Percentiles rank a stretch among this genome's conserved stretches.
Evolutionary conservation across 2,113 vertebrate species (phyloP).

Genomic region (Hemiprocne comata): DNA sequence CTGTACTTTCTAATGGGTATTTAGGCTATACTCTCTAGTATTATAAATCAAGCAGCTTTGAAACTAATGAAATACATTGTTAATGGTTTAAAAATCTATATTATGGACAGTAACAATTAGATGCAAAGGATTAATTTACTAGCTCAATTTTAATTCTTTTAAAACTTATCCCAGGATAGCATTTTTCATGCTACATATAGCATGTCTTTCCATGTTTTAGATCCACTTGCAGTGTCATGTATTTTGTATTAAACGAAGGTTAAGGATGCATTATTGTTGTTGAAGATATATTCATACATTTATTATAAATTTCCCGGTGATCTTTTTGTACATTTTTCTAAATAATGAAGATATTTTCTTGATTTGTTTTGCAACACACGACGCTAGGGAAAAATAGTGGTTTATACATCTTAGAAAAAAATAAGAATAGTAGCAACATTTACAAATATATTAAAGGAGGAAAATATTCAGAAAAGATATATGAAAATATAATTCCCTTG

Average conservation of each 20-base stretch:
- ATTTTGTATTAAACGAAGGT: background rate
- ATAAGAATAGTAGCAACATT: constrained; percentile 2
- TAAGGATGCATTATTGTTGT: background rate
- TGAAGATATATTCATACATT: background rate
- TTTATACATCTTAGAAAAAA: constrained; percentile 15
- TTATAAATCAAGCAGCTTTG: background rate
- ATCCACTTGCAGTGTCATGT: background rate
- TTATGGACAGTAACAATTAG: background rate
- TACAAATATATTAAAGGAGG: background rate
- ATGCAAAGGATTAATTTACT: background rate
- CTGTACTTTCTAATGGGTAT: background rate
- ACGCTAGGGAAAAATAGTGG: background rate
- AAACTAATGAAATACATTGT: background rate
- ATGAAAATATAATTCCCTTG: constrained; percentile 24
- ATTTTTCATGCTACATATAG: background rate
- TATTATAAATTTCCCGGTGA: background rate
- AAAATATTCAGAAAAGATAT: constrained; percentile 11
- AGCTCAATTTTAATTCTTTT: background rate
- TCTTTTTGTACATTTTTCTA: background rate
- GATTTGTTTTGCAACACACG: background rate
- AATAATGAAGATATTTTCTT: background rate
- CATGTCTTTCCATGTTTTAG: background rate
- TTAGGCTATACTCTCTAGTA: background rate
- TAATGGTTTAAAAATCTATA: background rate
- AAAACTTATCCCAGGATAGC: background rate